Conservation (phyloP, 2,797 vertebrate species). For the Geotrypetes seraphini region DNA sequence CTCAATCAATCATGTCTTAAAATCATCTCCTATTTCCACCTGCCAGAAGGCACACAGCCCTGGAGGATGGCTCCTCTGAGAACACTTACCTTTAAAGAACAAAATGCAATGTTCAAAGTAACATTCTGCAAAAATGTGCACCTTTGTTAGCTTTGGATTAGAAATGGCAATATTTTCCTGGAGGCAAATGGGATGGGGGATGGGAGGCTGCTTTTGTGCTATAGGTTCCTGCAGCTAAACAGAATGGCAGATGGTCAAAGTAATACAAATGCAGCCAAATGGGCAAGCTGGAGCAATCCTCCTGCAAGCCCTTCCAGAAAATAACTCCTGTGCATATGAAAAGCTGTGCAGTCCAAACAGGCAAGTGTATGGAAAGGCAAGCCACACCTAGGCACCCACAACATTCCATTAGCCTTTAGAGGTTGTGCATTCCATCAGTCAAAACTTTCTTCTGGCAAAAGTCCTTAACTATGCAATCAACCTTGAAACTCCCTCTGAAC, state of each 20-base stretch:
- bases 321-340: background rate
- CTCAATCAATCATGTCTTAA: too few relatives aligned
- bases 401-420: constrained; percentile 5
- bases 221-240: constrained; percentile 64
- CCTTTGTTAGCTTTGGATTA: constrained; percentile 15
- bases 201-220: constrained; percentile 38
- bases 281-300: constrained; percentile 34
- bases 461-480: constrained; percentile 6
- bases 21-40: too few relatives aligned
- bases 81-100: too few relatives aligned
- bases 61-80: too few relatives aligned
- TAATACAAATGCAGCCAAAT: constrained; percentile 56
- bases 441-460: constrained; percentile 9
- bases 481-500: constrained; percentile 1
- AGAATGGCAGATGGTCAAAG: constrained; percentile 69
- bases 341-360: constrained; percentile 3
- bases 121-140: constrained; percentile 14
- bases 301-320: constrained; percentile 15
- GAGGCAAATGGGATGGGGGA: background rate
- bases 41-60: too few relatives aligned
- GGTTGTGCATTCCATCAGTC: constrained; percentile 41
- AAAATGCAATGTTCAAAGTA: constrained; percentile 8
- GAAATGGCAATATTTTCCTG: constrained; percentile 16
- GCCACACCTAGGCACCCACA: constrained; percentile 9
- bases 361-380: background rate